Conservation (phyloP, 2,888 invertebrate genomes). For the Thalpophila matura region DNA sequence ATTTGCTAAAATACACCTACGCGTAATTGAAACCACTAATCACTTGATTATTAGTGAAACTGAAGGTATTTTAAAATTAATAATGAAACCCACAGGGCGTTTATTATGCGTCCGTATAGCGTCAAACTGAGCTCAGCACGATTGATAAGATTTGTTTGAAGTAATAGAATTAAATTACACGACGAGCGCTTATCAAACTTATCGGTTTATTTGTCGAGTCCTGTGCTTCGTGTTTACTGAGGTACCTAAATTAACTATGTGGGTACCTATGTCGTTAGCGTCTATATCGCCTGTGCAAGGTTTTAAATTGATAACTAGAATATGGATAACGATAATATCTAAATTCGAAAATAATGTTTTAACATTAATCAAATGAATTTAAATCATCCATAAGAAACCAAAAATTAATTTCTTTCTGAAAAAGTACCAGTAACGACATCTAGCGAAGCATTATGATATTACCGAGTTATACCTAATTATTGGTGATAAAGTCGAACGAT, state of each 20-base stretch:
- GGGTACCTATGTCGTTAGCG: not conserved
- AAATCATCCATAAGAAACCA: not conserved
- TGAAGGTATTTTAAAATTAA: conserved; percentile 50
- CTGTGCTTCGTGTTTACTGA: conserved; percentile 58
- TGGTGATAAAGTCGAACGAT: not conserved
- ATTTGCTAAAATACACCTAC: conserved; percentile 41
- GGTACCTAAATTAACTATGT: conserved; percentile 10
- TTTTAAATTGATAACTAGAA: not conserved
- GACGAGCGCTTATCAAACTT: conserved; percentile 84
- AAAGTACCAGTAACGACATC: conserved; percentile 59
- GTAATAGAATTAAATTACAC: conserved; percentile 75
- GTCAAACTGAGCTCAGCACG: conserved; percentile 67
- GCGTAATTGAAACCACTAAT: conserved; percentile 22
- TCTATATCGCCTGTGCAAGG: too few species aligned
- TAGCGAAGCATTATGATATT: conserved; percentile 36
- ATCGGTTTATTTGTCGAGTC: conserved; percentile 83
- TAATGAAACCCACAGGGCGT: conserved; percentile 13
- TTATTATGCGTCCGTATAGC: conserved; percentile 42
- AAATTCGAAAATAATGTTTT: not conserved
- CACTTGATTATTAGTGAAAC: conserved; percentile 26
- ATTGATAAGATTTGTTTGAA: conserved; percentile 84
- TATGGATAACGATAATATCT: not conserved
- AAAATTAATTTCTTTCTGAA: not conserved
- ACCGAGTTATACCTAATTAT: conserved; percentile 14
- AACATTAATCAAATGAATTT: not conserved